Conservation (phyloP, 2,797 vertebrate species). For the Bovichtus variegatus region DNA sequence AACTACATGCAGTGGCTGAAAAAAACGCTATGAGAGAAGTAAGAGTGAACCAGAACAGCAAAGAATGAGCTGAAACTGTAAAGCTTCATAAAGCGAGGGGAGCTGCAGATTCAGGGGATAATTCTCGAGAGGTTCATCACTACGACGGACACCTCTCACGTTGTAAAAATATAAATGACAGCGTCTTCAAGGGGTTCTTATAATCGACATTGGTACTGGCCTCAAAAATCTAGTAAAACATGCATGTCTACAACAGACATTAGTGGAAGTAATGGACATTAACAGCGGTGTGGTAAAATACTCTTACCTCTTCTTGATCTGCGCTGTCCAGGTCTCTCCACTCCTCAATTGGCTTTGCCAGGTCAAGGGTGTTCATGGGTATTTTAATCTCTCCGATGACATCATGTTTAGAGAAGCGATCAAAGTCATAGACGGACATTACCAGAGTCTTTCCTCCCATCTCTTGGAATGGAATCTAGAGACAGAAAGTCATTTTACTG, state of each 20-base stretch:
- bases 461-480: constrained; percentile 95
- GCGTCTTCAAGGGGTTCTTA: not conserved
- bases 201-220: no score
- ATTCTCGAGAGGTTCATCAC: not conserved
- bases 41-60: not conserved
- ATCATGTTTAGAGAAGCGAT: constrained; percentile 98
- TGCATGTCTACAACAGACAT: no score
- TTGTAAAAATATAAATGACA: not conserved
- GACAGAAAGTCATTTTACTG: constrained; percentile 19
- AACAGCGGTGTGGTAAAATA: not conserved
- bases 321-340: constrained; percentile 97
- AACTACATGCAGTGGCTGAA: not conserved
- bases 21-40: not conserved
- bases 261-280: not conserved
- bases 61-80: not conserved
- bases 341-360: constrained; percentile 96
- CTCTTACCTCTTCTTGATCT: constrained; percentile 94
- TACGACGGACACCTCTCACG: not conserved
- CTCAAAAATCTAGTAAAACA: not conserved
- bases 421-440: constrained; percentile 97
- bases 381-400: constrained; percentile 97
- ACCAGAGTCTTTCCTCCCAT: constrained; percentile 96
- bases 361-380: constrained; percentile 96
- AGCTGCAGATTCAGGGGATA: not conserved
- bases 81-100: not conserved